Conservation (phyloP, 2,113 vertebrate species). For the Sebastes schlegelii region DNA sequence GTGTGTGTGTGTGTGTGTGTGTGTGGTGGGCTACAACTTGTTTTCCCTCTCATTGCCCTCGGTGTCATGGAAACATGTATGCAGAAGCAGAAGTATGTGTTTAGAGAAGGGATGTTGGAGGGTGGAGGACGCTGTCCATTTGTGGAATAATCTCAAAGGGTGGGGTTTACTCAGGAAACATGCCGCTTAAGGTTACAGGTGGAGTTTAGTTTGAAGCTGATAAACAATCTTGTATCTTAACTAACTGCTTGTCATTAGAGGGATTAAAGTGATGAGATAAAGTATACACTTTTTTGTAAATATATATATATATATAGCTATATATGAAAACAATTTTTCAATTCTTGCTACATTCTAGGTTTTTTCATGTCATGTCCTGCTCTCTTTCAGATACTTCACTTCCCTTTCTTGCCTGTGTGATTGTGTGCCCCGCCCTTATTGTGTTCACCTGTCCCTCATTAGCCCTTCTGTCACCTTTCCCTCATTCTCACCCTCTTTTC, state of each 20-base stretch:
- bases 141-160: conserved; percentile 52
- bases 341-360: too few relatives aligned
- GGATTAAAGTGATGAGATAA: neutral
- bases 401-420: too few relatives aligned
- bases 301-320: too few relatives aligned
- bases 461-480: too few relatives aligned
- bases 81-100: conserved; percentile 21
- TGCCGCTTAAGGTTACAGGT: conserved; percentile 27
- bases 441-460: too few relatives aligned
- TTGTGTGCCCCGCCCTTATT: too few relatives aligned
- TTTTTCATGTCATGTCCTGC: too few relatives aligned
- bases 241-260: neutral
- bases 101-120: neutral
- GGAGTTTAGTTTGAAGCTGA: conserved; percentile 23
- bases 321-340: too few relatives aligned
- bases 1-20: conserved; percentile 8
- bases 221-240: conserved; percentile 23
- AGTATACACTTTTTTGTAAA: neutral
- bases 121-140: conserved; percentile 47
- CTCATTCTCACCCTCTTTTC: too few relatives aligned
- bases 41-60: neutral
- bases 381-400: too few relatives aligned
- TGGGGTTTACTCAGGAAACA: conserved; percentile 38
- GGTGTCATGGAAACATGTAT: conserved; percentile 67
- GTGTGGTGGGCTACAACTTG: neutral